Evolutionary conservation across 2,797 vertebrate species (phyloP).

Genomic region (Cephalopachus bancanus): DNA sequence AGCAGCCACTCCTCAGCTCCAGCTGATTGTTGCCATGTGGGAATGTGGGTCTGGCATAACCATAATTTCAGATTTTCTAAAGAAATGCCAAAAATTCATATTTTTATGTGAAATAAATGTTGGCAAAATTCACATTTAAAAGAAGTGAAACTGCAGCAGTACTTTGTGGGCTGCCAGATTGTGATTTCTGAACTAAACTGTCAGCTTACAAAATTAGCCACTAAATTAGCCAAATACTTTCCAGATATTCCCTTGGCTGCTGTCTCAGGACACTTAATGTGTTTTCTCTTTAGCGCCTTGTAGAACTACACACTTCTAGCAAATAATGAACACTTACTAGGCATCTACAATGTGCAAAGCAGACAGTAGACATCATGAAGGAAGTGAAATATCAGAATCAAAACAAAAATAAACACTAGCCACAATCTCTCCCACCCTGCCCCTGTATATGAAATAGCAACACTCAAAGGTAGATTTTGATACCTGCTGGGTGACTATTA

Average conservation of each 20-base stretch:
- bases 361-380: too few species aligned
- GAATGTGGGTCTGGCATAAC: neutral
- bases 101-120: slow-evolving; percentile 4
- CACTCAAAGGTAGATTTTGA: neutral
- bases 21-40: neutral
- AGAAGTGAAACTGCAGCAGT: neutral
- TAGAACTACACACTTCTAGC: neutral
- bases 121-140: slow-evolving; percentile 15
- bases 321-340: slow-evolving; percentile 16
- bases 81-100: slow-evolving; percentile 22
- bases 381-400: neutral
- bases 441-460: neutral
- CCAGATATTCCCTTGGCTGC: neutral
- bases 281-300: neutral
- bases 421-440: neutral
- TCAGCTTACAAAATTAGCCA: neutral
- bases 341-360: neutral
- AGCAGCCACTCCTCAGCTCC: neutral
- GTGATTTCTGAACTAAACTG: slow-evolving; percentile 7
- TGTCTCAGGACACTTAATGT: neutral
- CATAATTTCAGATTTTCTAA: slow-evolving; percentile 6
- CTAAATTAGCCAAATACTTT: neutral
- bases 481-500: neutral
- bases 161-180: neutral
- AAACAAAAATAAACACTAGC: neutral